phyloP scores from a whole-genome alignment of 2,797 vertebrate genomes.

The Chelon auratus region DNA sequence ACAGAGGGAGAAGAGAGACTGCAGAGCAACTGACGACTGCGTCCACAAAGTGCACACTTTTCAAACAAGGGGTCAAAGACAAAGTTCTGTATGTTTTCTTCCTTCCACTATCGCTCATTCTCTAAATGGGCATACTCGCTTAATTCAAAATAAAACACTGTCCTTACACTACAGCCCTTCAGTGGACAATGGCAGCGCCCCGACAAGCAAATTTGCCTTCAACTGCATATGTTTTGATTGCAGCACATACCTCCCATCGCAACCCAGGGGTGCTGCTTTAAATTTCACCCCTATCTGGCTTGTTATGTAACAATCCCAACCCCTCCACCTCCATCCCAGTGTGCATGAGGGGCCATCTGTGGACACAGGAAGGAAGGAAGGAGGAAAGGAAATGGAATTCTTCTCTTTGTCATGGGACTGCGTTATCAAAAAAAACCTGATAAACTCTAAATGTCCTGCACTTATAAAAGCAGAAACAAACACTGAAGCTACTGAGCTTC shows the following conservation, averaged over 20 bases:
- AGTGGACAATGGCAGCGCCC: conserved; percentile 1
- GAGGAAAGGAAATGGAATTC: conserved; percentile 68
- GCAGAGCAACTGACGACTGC: background rate
- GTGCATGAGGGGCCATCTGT: conserved; percentile 57
- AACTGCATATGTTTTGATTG: conserved; percentile 54
- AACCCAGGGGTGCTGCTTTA: conserved; percentile 4
- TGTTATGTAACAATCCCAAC: conserved; percentile 19
- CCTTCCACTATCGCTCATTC: background rate
- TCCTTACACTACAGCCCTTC: background rate
- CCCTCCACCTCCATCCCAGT: background rate
- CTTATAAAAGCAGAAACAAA: background rate
- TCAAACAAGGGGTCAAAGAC: no score
- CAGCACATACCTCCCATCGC: background rate
- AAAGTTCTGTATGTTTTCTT: background rate
- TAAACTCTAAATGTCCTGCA: conserved; percentile 34
- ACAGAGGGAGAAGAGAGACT: background rate
- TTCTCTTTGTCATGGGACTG: conserved; percentile 41
- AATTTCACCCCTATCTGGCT: conserved; percentile 4
- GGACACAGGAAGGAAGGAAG: conserved; percentile 74
- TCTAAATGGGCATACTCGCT: conserved; percentile 1
- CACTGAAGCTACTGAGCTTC: background rate
- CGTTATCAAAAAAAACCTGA: conserved; percentile 26
- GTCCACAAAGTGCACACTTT: no score
- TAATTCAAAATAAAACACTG: background rate
- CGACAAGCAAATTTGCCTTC: conserved; percentile 30